Evolutionary conservation across 2,113 vertebrate species (phyloP).

Genomic region (Thunnus thynnus): DNA sequence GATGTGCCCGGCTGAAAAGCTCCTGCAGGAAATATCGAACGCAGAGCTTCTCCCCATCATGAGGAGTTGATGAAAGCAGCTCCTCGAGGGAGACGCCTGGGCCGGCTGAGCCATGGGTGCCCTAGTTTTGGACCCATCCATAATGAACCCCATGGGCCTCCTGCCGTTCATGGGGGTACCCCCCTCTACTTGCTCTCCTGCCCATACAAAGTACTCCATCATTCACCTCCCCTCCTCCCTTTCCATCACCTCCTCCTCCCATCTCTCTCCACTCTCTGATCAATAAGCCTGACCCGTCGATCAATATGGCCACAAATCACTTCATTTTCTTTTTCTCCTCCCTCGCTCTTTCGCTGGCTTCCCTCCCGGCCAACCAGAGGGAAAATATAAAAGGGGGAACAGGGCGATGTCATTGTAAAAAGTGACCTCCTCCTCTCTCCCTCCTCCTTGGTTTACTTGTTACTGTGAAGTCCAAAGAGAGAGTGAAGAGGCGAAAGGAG

Average conservation of each 20-base stretch:
- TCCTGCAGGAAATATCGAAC: conserved; percentile 43
- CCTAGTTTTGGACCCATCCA: conserved; percentile 43
- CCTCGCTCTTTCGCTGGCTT: conserved; percentile 14
- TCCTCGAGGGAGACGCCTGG: conserved; percentile 1
- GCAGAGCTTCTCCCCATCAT: conserved; percentile 19
- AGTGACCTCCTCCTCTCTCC: conserved; percentile 11
- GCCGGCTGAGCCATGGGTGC: conserved; percentile 21
- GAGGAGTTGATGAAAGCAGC: conserved; percentile 44
- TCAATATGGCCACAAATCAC: conserved; percentile 83
- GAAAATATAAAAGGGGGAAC: conserved; percentile 12
- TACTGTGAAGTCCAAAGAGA: conserved; percentile 25
- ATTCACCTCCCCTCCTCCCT: conserved; percentile 33
- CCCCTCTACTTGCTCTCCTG: conserved; percentile 6
- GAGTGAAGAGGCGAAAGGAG: conserved; percentile 66
- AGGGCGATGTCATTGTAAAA: conserved; percentile 12
- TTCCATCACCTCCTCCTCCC: conserved; percentile 34
- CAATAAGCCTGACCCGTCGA: conserved; percentile 78
- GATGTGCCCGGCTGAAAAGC: conserved; percentile 45
- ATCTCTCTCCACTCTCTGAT: conserved; percentile 69
- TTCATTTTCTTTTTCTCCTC: conserved; percentile 78
- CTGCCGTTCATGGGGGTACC: not conserved
- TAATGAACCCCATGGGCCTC: conserved; percentile 38
- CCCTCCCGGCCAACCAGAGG: conserved; percentile 21
- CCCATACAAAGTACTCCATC: conserved; percentile 58
- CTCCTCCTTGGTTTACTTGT: conserved; percentile 13